A percentile compares a stretch with the other conserved stretches of the same genome.
Conservation (phyloP, 2,888 invertebrate species). For the Macropis europaea region DNA sequence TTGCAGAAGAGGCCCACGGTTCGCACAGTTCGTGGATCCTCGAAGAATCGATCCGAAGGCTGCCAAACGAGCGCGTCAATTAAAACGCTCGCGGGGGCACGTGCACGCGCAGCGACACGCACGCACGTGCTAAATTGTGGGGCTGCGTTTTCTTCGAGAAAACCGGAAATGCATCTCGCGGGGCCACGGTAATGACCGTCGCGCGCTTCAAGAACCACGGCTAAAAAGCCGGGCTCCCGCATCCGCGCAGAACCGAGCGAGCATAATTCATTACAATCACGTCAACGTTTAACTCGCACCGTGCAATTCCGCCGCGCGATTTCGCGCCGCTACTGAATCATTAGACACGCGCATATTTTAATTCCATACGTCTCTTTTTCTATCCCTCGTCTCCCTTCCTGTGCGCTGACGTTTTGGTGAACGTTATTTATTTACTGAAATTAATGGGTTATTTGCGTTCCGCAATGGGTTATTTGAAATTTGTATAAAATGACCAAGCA, state of each 20-base stretch:
- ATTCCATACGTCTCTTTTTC: no score
- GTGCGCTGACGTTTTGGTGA: no score
- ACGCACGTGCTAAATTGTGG: conserved; percentile 69
- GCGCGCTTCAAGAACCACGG: neutral
- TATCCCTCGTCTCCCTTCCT: no score
- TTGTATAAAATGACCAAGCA: no score
- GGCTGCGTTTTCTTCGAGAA: conserved; percentile 47
- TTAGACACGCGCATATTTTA: no score
- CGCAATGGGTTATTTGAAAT: no score
- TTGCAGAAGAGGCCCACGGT: no score
- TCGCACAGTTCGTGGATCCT: no score
- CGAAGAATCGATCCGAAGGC: neutral
- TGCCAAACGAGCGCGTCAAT: conserved; percentile 13
- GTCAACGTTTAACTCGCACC: neutral
- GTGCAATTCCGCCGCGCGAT: neutral
- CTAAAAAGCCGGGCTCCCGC: conserved; percentile 10
- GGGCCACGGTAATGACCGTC: conserved; percentile 25
- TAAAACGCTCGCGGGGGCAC: conserved; percentile 38
- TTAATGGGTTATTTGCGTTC: no score
- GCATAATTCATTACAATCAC: conserved; percentile 24
- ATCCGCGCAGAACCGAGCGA: neutral
- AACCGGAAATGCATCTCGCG: conserved; percentile 52
- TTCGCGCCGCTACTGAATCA: no score
- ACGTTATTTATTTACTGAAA: no score
- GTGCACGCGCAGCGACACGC: no score